Conservation (phyloP, 2,797 vertebrate genomes). For the Coregonus ussuriensis region DNA sequence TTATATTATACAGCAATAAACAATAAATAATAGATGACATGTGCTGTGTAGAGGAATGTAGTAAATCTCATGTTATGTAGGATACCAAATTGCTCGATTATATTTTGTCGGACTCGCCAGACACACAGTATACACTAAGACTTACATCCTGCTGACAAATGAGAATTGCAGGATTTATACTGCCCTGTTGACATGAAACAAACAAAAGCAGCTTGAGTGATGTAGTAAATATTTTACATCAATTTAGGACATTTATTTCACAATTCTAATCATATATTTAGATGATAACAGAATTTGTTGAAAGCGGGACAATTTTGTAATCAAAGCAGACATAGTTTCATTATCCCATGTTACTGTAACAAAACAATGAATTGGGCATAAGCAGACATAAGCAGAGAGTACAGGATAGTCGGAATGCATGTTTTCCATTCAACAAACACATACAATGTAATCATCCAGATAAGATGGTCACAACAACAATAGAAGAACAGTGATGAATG, state of each 20-base stretch:
- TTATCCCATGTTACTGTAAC: background rate
- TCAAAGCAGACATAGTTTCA: constrained; percentile 7
- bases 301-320: background rate
- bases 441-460: background rate
- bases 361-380: background rate
- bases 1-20: background rate
- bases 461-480: background rate
- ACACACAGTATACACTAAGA: too few species aligned
- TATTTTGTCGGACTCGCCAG: too few species aligned
- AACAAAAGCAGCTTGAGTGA: constrained; percentile 1
- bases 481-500: background rate
- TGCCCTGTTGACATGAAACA: background rate
- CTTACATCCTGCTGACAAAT: constrained; percentile 1
- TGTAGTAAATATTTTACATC: background rate
- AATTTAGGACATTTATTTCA: background rate
- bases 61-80: too few species aligned
- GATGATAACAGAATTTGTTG: too few species aligned
- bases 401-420: background rate
- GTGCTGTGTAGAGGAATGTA: background rate
- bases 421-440: constrained; percentile 1
- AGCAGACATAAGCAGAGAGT: too few species aligned
- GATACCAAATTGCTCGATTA: too few species aligned
- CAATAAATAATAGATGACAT: background rate
- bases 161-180: constrained; percentile 1
- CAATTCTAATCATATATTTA: background rate